Evolutionary conservation across 2,888 invertebrate species (phyloP).

Genomic region (Adelognathus sp.): DNA sequence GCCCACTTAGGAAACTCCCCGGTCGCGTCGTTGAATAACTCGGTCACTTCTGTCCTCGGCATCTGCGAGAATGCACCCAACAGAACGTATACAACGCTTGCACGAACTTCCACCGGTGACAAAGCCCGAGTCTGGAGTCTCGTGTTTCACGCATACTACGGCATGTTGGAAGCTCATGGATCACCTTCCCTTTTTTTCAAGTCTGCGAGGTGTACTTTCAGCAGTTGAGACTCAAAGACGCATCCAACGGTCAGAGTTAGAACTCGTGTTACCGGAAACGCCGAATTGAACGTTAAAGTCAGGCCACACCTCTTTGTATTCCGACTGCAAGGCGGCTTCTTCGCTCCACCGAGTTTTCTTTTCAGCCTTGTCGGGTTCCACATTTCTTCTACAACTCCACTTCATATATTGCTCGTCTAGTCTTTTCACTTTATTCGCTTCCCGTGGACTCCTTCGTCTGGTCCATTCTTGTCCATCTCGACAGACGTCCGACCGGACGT

Average conservation of each 20-base stretch:
- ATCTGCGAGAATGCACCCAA: background rate
- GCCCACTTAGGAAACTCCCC: slow-evolving; percentile 70
- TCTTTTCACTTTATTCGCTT: background rate
- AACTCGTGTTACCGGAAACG: background rate
- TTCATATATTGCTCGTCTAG: too few relatives aligned
- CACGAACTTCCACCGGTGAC: background rate
- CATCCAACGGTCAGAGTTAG: background rate
- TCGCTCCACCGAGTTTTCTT: background rate
- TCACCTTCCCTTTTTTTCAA: background rate
- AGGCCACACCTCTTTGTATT: background rate
- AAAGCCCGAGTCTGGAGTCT: background rate
- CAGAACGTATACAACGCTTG: background rate
- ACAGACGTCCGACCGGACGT: background rate
- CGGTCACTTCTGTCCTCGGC: background rate
- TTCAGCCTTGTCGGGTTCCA: background rate
- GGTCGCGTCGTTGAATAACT: background rate
- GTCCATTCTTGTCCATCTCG: background rate
- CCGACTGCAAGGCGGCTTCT: background rate
- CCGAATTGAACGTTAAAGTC: background rate
- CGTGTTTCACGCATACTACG: background rate
- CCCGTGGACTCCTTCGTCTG: background rate
- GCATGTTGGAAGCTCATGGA: background rate
- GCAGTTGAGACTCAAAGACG: background rate
- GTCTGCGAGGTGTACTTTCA: background rate
- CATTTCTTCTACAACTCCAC: background rate